These are phyloP conservation scores for Hippocampus kuda DNA, from an alignment of 2,797 vertebrate genomes.

Conservation along the genomic window DNA sequence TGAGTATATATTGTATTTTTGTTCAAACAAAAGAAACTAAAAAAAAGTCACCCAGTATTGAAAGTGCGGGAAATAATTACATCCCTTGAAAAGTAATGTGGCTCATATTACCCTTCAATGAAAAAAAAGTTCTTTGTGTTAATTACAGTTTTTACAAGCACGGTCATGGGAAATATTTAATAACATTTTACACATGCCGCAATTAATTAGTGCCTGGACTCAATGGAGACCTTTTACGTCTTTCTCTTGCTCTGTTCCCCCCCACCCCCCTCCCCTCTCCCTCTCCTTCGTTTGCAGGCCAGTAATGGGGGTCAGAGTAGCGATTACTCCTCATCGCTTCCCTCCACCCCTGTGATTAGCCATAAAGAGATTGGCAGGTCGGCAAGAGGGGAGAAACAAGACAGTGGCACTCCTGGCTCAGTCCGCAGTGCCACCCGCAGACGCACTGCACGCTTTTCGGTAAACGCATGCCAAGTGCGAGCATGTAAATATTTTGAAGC, in stretches of 20 bases:
- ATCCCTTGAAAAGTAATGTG: neutral
- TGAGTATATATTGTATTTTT: neutral
- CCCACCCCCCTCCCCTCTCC: neutral
- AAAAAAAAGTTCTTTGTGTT: neutral
- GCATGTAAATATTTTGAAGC: neutral
- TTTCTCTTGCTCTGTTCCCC: neutral
- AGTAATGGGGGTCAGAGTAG: slow-evolving; percentile 86
- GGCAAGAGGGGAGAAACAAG: slow-evolving; percentile 65
- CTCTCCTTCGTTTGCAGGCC: slow-evolving; percentile 54
- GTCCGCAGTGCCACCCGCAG: slow-evolving; percentile 79
- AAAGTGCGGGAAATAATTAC: neutral
- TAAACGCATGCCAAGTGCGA: slow-evolving; percentile 32
- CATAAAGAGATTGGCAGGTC: slow-evolving; percentile 78
- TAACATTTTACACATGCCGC: neutral
- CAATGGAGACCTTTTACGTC: neutral
- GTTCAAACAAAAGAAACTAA: neutral
- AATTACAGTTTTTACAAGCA: neutral
- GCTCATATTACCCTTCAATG: neutral
- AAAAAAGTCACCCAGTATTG: neutral
- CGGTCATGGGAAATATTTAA: neutral
- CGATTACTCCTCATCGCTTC: slow-evolving; percentile 88
- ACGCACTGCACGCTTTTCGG: slow-evolving; percentile 79
- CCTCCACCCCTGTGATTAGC: slow-evolving; percentile 84
- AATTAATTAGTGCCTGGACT: neutral
- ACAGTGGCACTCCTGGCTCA: slow-evolving; percentile 74